Percentiles rank a stretch among this genome's conserved stretches.
Conservation (phyloP, 2,888 invertebrate genomes). For the Lissocephala sabroskyi region DNA sequence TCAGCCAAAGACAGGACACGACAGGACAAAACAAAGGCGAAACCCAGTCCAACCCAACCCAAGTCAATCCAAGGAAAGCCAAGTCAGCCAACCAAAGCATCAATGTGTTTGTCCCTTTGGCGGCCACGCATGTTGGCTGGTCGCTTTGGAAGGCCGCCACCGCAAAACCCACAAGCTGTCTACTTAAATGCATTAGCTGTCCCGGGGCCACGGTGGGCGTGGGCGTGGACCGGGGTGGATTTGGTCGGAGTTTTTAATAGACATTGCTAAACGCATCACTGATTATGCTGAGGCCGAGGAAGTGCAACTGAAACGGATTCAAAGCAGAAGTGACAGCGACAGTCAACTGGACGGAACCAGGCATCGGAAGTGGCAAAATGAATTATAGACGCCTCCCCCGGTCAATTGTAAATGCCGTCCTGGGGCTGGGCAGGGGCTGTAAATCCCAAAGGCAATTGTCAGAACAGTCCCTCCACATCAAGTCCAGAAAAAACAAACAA, state of each 20-base stretch:
- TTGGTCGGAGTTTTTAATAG: constrained; percentile 54
- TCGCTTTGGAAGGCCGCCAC: constrained; percentile 58
- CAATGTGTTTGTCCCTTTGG: constrained; percentile 56
- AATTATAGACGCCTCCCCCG: constrained; percentile 40
- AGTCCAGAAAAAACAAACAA: not conserved
- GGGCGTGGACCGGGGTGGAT: constrained; percentile 3
- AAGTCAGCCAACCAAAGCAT: no score
- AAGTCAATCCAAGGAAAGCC: no score
- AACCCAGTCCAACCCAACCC: no score
- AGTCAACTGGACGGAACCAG: constrained; percentile 18
- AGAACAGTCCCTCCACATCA: constrained; percentile 7
- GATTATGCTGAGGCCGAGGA: constrained; percentile 41
- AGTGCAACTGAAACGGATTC: constrained; percentile 63
- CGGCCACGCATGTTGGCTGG: constrained; percentile 44
- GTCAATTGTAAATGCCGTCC: constrained; percentile 3
- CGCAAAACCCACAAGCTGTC: constrained; percentile 46
- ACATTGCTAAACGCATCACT: constrained; percentile 60
- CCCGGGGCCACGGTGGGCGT: constrained; percentile 5
- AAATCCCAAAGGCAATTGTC: constrained; percentile 27
- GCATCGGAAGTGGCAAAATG: constrained; percentile 51
- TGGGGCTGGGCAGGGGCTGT: not conserved
- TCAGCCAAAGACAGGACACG: constrained; percentile 9
- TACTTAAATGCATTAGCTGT: constrained; percentile 56
- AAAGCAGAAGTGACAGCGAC: constrained; percentile 57
- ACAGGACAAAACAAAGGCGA: constrained; percentile 51